Conservation (phyloP, 2,113 vertebrate genomes). For the Myotis yumanensis region DNA sequence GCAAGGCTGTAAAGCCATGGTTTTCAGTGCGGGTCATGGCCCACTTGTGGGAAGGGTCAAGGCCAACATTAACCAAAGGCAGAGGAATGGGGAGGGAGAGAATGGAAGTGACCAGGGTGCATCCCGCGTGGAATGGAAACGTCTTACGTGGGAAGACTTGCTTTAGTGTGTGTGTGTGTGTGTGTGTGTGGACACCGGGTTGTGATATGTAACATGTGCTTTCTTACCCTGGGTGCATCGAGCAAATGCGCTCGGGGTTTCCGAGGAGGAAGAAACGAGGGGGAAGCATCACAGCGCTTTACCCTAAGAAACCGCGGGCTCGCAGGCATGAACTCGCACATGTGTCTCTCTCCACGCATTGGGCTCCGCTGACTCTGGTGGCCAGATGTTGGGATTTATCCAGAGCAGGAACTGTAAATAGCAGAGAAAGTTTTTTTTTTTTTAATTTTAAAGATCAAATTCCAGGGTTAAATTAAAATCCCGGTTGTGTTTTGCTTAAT, state of each 20-base stretch:
- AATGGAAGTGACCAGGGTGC: neutral
- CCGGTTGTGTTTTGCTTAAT: slow-evolving; percentile 58
- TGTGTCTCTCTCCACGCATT: slow-evolving; percentile 79
- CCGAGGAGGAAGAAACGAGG: slow-evolving; percentile 9
- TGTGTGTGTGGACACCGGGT: fast-evolving
- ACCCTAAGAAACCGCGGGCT: slow-evolving; percentile 80
- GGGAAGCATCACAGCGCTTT: slow-evolving; percentile 73
- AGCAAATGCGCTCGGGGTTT: neutral
- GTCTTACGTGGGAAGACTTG: neutral
- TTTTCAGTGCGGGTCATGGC: neutral
- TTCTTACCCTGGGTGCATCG: neutral
- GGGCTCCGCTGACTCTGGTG: slow-evolving; percentile 80
- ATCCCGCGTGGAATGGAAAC: neutral
- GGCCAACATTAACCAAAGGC: neutral
- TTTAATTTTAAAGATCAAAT: slow-evolving; percentile 78
- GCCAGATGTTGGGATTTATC: slow-evolving; percentile 85
- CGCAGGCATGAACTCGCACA: slow-evolving; percentile 81
- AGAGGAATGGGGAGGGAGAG: neutral
- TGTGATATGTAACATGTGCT: too few species aligned
- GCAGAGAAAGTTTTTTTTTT: slow-evolving; percentile 53
- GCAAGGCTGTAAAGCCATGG: neutral
- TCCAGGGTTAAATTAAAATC: slow-evolving; percentile 77
- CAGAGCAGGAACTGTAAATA: slow-evolving; percentile 67
- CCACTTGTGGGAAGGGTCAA: neutral
- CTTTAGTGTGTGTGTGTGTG: too few species aligned